These are phyloP conservation scores for Petrophora chlorosata DNA, from an alignment of 2,888 invertebrate genomes.

Conservation along the genomic window DNA sequence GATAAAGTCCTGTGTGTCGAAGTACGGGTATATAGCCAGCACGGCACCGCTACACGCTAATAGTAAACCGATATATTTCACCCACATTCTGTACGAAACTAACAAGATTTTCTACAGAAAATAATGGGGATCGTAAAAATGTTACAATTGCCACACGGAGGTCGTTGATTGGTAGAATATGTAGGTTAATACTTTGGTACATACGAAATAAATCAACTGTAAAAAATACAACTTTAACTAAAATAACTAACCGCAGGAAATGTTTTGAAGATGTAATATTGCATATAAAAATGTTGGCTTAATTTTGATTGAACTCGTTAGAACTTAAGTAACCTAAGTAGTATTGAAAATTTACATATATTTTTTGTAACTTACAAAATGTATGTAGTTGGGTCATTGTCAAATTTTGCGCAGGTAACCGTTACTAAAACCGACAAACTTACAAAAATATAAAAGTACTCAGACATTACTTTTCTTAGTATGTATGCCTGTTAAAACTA, in stretches of 20 bases:
- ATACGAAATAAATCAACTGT: conserved; percentile 12
- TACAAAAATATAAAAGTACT: no score
- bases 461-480: not conserved
- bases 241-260: not conserved
- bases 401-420: no score
- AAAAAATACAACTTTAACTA: not conserved
- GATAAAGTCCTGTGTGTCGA: conserved; percentile 78
- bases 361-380: no score
- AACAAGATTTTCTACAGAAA: conserved; percentile 42
- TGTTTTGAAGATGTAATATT: no score
- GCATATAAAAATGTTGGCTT: no score
- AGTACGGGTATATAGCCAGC: conserved; percentile 72
- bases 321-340: no score
- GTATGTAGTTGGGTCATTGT: no score
- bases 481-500: not conserved
- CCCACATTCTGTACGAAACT: conserved; percentile 65
- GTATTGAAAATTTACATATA: no score
- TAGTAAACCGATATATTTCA: conserved; percentile 56
- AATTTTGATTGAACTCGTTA: no score
- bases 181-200: conserved; percentile 26
- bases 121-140: conserved; percentile 50
- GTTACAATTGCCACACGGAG: conserved; percentile 52
- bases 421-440: no score
- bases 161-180: conserved; percentile 58
- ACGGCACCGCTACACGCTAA: conserved; percentile 37